phyloP scores from a whole-genome alignment of 2,888 invertebrate genomes.

The Catocala sponsa region DNA sequence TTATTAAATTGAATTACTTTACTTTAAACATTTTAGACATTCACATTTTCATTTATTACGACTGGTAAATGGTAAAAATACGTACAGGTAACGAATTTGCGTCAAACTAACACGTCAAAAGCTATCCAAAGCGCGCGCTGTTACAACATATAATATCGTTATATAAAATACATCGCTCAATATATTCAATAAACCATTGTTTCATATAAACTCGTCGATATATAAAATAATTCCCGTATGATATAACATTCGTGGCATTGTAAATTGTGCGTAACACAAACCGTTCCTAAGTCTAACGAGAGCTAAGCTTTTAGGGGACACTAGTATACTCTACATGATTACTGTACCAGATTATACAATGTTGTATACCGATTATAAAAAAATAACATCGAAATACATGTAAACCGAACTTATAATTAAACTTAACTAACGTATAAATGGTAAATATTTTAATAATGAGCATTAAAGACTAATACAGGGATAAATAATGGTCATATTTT shows the following conservation, averaged over 20 bases:
- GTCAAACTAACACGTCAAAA: conserved; percentile 72
- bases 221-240: conserved; percentile 47
- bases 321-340: conserved; percentile 63
- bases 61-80: conserved; percentile 60
- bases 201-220: conserved; percentile 57
- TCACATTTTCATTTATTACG: conserved; percentile 51
- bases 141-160: conserved; percentile 59
- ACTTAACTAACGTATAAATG: conserved; percentile 80
- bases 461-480: conserved; percentile 82
- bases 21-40: conserved; percentile 65
- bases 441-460: conserved; percentile 85
- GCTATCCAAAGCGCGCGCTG: conserved; percentile 67
- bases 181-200: conserved; percentile 56
- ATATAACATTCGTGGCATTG: conserved; percentile 52
- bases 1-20: conserved; percentile 34
- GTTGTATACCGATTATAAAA: conserved; percentile 56
- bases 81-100: conserved; percentile 70
- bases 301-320: conserved; percentile 67
- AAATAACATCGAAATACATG: conserved; percentile 66
- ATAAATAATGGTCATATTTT: conserved; percentile 83
- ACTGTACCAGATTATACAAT: conserved; percentile 71
- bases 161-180: conserved; percentile 62
- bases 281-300: conserved; percentile 63
- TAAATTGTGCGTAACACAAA: conserved; percentile 80
- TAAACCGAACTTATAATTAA: conserved; percentile 78